Evolutionary conservation across 2,113 vertebrate species (phyloP).

Genomic region (Spilogale gracilis): DNA sequence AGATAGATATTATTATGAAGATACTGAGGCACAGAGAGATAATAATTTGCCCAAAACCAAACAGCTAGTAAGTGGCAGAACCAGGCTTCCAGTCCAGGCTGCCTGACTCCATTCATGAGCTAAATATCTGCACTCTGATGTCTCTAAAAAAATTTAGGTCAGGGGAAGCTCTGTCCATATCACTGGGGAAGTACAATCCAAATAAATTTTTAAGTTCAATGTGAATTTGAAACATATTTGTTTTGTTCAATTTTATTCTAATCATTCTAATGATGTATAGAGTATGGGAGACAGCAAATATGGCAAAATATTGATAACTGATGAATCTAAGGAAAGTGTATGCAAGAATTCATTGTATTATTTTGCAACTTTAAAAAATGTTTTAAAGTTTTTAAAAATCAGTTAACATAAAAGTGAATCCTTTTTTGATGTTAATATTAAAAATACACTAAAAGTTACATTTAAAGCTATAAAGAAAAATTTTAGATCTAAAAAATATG

Average conservation of each 20-base stretch:
- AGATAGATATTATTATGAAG: neutral
- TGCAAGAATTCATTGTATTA: neutral
- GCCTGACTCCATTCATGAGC: neutral
- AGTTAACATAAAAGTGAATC: neutral
- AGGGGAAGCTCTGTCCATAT: neutral
- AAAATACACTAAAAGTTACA: neutral
- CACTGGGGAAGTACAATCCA: neutral
- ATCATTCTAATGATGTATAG: neutral
- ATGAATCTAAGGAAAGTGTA: neutral
- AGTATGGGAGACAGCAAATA: neutral
- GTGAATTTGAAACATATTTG: neutral
- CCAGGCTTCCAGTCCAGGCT: neutral
- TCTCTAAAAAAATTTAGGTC: neutral
- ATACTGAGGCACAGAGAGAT: neutral
- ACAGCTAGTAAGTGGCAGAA: neutral
- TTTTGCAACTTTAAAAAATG: neutral
- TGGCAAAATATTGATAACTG: neutral
- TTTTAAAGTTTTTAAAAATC: neutral
- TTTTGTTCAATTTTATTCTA: neutral
- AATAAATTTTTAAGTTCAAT: neutral
- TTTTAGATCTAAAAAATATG: no score
- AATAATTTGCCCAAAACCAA: neutral
- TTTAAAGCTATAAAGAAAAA: neutral
- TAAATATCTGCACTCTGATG: neutral
- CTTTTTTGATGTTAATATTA: neutral